Conservation (phyloP, 2,888 invertebrate species). For the Cerceris rybyensis region DNA sequence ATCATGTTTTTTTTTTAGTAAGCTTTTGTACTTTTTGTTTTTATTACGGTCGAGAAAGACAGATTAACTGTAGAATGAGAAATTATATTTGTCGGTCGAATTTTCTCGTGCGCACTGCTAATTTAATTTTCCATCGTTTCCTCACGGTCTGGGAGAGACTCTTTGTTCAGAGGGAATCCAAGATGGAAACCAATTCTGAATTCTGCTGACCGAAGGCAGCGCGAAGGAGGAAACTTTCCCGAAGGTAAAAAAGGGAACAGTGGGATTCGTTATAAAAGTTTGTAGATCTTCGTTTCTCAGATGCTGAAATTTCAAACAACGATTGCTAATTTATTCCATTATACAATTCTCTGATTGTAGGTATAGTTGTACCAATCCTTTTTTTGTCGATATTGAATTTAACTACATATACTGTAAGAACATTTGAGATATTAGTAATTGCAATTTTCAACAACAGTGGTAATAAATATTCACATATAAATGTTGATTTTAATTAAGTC, state of each 20-base stretch:
- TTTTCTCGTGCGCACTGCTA: slow-evolving; percentile 32
- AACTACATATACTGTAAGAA: too few relatives aligned
- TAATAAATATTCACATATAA: too few relatives aligned
- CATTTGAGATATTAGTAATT: too few relatives aligned
- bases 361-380: too few relatives aligned
- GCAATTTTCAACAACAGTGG: too few relatives aligned
- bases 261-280: slow-evolving; percentile 41
- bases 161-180: slow-evolving; percentile 52
- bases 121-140: slow-evolving; percentile 52
- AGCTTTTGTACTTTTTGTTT: not conserved
- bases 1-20: not conserved
- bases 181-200: slow-evolving; percentile 56
- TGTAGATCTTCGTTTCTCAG: slow-evolving; percentile 32
- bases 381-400: too few relatives aligned
- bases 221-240: slow-evolving; percentile 42
- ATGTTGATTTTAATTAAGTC: too few relatives aligned
- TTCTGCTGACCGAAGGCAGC: slow-evolving; percentile 56
- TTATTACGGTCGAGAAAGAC: not conserved
- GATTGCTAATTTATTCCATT: not conserved
- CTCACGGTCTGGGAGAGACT: slow-evolving; percentile 29
- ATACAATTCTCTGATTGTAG: not conserved
- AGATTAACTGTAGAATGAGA: slow-evolving; percentile 1
- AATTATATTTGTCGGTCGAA: slow-evolving; percentile 31
- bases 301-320: slow-evolving; percentile 23
- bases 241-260: slow-evolving; percentile 28